Evolutionary conservation across 92 coral and sea anemone species (phyloP).

Genomic region (Actinostola sp.): DNA sequence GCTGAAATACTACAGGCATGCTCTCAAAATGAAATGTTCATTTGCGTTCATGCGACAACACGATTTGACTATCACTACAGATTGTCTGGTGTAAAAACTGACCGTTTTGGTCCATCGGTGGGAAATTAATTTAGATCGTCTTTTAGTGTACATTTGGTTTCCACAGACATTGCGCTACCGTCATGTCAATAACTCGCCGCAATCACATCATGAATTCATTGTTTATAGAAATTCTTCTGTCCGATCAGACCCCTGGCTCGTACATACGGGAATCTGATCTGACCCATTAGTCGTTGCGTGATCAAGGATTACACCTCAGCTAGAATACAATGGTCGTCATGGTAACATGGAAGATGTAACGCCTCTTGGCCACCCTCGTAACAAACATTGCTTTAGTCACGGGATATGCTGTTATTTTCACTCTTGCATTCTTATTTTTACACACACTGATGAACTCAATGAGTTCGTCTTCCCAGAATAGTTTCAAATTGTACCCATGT

Average conservation of each 20-base stretch:
- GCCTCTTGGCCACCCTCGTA: constrained; percentile 15
- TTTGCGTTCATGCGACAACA: constrained; percentile 19
- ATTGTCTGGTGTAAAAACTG: constrained; percentile 24
- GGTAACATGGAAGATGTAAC: constrained; percentile 14
- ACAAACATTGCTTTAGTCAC: constrained; percentile 20
- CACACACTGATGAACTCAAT: background rate
- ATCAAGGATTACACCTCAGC: constrained; percentile 18
- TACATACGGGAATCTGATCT: constrained; percentile 46
- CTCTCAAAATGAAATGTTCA: constrained; percentile 45
- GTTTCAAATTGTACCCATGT: too few species aligned
- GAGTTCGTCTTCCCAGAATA: too few species aligned
- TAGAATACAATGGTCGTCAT: constrained; percentile 15
- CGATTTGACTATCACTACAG: constrained; percentile 4
- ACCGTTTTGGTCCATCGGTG: constrained; percentile 90
- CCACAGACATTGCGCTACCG: constrained; percentile 63
- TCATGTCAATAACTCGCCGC: constrained; percentile 81
- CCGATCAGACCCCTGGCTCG: constrained; percentile 50
- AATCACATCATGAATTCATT: constrained; percentile 74
- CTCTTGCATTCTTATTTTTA: background rate
- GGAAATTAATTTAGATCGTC: constrained; percentile 57
- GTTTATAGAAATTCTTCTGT: constrained; percentile 58
- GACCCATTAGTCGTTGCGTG: constrained; percentile 24
- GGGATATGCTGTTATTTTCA: too few species aligned
- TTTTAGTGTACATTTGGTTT: constrained; percentile 71
- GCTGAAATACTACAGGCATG: constrained; percentile 27